Evolutionary conservation across 2,113 vertebrate genomes (phyloP).

Genomic region (Datnioides undecimradiatus): DNA sequence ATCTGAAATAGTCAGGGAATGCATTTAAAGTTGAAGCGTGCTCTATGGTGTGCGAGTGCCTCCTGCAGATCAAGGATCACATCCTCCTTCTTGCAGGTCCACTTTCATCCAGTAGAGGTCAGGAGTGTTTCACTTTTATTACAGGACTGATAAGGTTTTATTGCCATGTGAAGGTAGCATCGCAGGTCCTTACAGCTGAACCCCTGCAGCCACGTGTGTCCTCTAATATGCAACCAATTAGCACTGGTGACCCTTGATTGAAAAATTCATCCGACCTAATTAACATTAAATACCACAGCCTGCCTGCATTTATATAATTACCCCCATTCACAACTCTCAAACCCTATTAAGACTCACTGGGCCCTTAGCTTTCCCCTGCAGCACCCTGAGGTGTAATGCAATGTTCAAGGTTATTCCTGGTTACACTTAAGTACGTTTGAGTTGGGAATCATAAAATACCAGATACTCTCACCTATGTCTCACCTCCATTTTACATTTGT

Average conservation of each 20-base stretch:
- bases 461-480: not conserved
- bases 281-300: conserved; percentile 38
- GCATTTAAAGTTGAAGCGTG: not conserved
- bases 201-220: conserved; percentile 29
- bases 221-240: conserved; percentile 47
- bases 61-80: not conserved
- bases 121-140: conserved; percentile 39
- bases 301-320: conserved; percentile 26
- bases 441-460: not conserved
- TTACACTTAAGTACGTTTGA: not conserved
- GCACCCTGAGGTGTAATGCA: conserved; percentile 5
- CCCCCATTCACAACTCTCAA: not conserved
- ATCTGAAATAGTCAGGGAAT: not conserved
- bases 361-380: not conserved
- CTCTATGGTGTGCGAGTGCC: not conserved
- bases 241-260: conserved; percentile 1
- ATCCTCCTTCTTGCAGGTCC: conserved; percentile 5
- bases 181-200: not conserved
- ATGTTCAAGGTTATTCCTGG: not conserved
- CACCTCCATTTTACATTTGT: no score
- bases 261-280: conserved; percentile 41
- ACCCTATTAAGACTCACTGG: conserved; percentile 8
- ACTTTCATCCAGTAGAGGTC: conserved; percentile 59
- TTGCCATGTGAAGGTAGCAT: not conserved
- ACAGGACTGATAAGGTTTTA: not conserved